Conservation (phyloP, 1,140 invertebrate species). For the Pseudoatta argentina region DNA sequence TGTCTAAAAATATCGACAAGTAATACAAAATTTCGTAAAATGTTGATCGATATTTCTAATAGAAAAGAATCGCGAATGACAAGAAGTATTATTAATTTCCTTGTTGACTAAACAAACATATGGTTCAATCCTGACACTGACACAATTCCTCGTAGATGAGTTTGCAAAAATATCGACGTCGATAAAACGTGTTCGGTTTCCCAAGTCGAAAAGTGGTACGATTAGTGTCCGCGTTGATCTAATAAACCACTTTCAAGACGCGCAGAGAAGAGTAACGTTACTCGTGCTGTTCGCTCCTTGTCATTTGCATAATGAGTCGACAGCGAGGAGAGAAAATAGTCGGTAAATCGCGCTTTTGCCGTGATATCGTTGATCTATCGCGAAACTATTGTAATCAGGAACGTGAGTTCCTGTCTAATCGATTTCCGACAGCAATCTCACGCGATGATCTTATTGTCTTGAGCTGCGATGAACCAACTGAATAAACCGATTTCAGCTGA, state of each 20-base stretch:
- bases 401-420: background rate
- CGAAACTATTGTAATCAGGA: background rate
- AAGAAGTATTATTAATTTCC: background rate
- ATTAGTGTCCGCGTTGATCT: conserved; percentile 66
- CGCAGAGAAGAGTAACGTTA: conserved; percentile 47
- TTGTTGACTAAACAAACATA: background rate
- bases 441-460: background rate
- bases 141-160: conserved; percentile 33
- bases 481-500: background rate
- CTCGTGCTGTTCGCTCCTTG: conserved; percentile 29
- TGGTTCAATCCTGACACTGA: background rate
- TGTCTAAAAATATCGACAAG: background rate
- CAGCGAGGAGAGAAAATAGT: conserved; percentile 46
- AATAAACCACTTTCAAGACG: conserved; percentile 69
- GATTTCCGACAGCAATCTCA: background rate
- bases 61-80: conserved; percentile 5
- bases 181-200: conserved; percentile 25
- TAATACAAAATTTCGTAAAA: background rate
- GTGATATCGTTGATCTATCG: conserved; percentile 1
- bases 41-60: background rate
- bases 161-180: conserved; percentile 21
- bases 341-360: conserved; percentile 21
- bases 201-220: conserved; percentile 54
- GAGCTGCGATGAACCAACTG: background rate
- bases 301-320: conserved; percentile 62